Base-by-base conservation (phyloP, 2,888 invertebrate species). In the Unio delphinus region DNA sequence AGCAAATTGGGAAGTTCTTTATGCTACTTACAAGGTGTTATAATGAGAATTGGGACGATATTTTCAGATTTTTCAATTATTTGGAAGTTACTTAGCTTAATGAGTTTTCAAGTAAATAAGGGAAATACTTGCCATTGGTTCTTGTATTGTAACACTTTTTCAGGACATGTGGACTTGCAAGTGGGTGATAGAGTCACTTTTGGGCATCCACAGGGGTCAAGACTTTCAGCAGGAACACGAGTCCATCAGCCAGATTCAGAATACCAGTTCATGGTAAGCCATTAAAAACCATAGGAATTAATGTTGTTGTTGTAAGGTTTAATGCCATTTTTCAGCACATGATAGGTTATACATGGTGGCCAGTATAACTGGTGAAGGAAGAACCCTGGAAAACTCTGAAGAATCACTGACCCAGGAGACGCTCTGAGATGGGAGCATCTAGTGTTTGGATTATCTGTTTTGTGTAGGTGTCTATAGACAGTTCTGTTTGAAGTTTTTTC, bases 101-200 rank as follows among this genome's bases (percentile, higher is more conserved):
- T 64, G n/a, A 20, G 20, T 17, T 56, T 45, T 65, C 60, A 54
- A 26, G n/a, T 58, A 45, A 11, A 45, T 45, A 45, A 8, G 11
- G 45, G 45, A 11, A 45, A 45, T 11, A 45, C 1, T 45, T 2
- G 11, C 23, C 54, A 26, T 54, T 45, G 28, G 57, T 60, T 23
- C 26, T 55, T 54, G 63, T 61, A 45, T 45, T 45, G 45, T 45
- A 45, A 11, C 45, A 45, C 45, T 11, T 45, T 45, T 76, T 20
- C 73, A 85, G 85, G 81, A 6, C 75, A 74, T 70, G 79, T 76
- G 58, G 65, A 75, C 20, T 68, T 85, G 45, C 65, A 72, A 59
- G 85, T 83, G 67, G 85, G 85, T 11, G 85, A 85, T 67, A 63
- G 70, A 23, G 83, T 85, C n/a, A 84, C 83, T 45, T 85, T 85